Conservation (phyloP, 1,140 invertebrate genomes). For the Pantala flavescens region DNA sequence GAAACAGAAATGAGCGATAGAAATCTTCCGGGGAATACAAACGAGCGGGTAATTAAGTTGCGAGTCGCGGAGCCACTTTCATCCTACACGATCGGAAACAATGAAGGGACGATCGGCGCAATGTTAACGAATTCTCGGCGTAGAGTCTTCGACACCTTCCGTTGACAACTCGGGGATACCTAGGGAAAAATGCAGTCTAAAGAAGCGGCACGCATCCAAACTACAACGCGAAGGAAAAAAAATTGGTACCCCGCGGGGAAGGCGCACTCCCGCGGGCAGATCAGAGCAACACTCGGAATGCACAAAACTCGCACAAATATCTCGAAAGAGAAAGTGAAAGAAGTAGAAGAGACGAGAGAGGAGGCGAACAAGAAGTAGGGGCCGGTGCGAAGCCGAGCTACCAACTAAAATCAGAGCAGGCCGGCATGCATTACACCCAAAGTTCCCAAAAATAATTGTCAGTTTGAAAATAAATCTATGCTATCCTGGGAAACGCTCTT, state of each 20-base stretch:
- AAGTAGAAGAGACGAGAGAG: neutral
- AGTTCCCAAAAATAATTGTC: slow-evolving; percentile 25
- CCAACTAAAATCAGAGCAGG: slow-evolving; percentile 17
- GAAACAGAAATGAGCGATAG: too few species aligned
- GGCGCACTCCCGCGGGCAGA: neutral
- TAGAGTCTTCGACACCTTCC: too few species aligned
- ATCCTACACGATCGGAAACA: too few species aligned
- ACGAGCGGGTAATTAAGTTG: too few species aligned
- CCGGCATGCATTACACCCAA: slow-evolving; percentile 21
- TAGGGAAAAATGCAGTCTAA: too few species aligned
- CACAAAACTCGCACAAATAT: neutral
- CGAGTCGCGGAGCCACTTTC: too few species aligned
- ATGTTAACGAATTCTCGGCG: too few species aligned
- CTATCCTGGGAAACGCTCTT: slow-evolving; percentile 24
- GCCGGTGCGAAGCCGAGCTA: slow-evolving; percentile 17
- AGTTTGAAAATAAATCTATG: slow-evolving; percentile 25
- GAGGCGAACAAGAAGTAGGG: slow-evolving; percentile 11
- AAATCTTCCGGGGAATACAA: too few species aligned
- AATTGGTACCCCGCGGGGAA: neutral
- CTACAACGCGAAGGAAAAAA: too few species aligned
- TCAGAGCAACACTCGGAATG: neutral
- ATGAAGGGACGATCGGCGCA: too few species aligned
- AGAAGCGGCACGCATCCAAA: too few species aligned
- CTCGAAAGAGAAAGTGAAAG: slow-evolving; percentile 5
- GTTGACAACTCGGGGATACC: too few species aligned